A percentile compares a stretch with the other conserved stretches of the same genome.
Conservation (phyloP, 2,113 vertebrate genomes). For the Lampris megalopsis region DNA sequence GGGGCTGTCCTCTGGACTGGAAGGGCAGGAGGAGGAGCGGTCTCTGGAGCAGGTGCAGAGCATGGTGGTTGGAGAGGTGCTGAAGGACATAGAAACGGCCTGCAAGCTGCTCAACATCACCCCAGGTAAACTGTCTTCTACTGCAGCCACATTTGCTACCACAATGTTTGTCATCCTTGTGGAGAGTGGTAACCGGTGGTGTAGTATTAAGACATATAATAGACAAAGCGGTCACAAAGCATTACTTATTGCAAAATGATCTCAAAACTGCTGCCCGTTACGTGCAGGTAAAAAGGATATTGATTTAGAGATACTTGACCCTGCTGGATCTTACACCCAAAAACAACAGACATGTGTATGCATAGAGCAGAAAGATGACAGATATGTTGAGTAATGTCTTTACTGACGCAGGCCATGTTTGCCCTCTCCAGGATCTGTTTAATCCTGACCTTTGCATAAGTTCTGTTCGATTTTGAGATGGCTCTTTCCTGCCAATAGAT, state of each 20-base stretch:
- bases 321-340: constrained; percentile 40
- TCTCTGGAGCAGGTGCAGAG: constrained; percentile 97
- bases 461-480: constrained; percentile 54
- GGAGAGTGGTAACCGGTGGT: background rate
- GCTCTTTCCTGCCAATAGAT: constrained; percentile 53
- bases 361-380: constrained; percentile 43
- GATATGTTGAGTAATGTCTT: constrained; percentile 49
- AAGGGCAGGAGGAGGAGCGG: constrained; percentile 89
- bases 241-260: constrained; percentile 21
- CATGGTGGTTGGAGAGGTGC: constrained; percentile 96
- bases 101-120: constrained; percentile 97
- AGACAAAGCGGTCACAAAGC: constrained; percentile 27
- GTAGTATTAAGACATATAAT: background rate
- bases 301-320: constrained; percentile 38
- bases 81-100: constrained; percentile 97
- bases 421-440: constrained; percentile 80
- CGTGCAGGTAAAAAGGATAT: constrained; percentile 25
- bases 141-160: constrained; percentile 14
- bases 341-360: constrained; percentile 55
- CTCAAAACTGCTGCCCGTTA: constrained; percentile 15
- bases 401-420: constrained; percentile 64
- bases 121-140: constrained; percentile 81
- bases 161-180: constrained; percentile 2
- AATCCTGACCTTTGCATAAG: constrained; percentile 78
- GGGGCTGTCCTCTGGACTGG: constrained; percentile 83